A percentile compares a stretch with the other conserved stretches of the same genome.
These are phyloP conservation scores for Calypte anna DNA, from an alignment of 2,113 vertebrate species.

Conservation along the genomic window DNA sequence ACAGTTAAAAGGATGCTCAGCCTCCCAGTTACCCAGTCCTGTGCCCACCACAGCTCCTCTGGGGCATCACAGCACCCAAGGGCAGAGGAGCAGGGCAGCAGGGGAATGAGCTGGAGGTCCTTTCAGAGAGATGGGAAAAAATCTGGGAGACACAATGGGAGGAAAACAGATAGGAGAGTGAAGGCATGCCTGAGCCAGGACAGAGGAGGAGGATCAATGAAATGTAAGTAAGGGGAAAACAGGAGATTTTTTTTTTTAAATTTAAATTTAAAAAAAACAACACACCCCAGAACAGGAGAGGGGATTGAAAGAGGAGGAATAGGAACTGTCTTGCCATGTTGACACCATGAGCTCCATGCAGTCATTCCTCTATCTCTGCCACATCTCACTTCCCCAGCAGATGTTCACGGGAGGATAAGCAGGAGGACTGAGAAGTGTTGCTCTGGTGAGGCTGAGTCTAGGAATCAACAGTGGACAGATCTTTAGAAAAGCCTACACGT, in stretches of 20 bases:
- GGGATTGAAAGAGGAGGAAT: neutral
- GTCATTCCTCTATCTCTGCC: neutral
- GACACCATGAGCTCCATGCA: neutral
- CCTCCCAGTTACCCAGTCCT: neutral
- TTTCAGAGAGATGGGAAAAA: neutral
- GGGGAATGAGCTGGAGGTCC: neutral
- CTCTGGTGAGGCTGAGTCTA: neutral
- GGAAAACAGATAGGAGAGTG: neutral
- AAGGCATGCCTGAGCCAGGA: neutral
- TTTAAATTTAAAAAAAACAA: neutral
- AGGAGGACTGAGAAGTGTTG: neutral
- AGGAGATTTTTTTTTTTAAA: neutral
- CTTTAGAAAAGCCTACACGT: neutral
- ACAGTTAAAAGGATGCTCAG: neutral
- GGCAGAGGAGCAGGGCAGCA: neutral
- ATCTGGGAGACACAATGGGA: neutral
- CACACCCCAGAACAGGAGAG: rapidly evolving
- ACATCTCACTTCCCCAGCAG: neutral
- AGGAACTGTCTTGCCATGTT: neutral
- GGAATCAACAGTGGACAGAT: neutral
- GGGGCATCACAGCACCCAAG: neutral
- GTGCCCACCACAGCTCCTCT: neutral
- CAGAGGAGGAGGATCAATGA: neutral
- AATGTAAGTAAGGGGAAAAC: neutral
- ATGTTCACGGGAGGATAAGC: neutral